Conservation (phyloP, 2,888 invertebrate genomes). For the Stenchaetothrips biformis region DNA sequence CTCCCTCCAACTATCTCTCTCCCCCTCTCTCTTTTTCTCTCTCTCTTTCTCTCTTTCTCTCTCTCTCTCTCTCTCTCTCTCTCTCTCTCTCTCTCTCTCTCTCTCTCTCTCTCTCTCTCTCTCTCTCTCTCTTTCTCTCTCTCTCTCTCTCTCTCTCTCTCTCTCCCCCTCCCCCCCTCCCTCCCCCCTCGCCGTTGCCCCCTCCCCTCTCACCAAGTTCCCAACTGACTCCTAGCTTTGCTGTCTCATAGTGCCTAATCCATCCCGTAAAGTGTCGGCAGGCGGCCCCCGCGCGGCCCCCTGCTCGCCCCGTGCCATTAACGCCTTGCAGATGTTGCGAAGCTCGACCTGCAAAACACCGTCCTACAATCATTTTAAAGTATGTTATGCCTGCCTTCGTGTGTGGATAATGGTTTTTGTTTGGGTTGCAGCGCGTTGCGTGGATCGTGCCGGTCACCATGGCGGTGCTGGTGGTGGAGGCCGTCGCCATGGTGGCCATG, state of each 20-base stretch:
- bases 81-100: neutral
- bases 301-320: neutral
- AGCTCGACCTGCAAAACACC: no score
- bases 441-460: neutral
- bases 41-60: neutral
- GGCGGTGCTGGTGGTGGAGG: neutral
- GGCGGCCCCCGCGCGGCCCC: neutral
- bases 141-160: neutral
- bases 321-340: neutral
- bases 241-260: neutral
- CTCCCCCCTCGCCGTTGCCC: neutral
- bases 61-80: neutral
- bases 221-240: no score
- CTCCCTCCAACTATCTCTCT: neutral
- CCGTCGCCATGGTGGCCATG: neutral
- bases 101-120: neutral
- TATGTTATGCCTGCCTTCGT: neutral
- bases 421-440: no score
- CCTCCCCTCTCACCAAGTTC: no score
- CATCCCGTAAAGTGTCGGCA: neutral
- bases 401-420: no score
- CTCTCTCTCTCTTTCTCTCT: neutral
- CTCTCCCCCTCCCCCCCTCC: neutral
- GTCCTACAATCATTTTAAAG: neutral
- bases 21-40: neutral